Conservation (phyloP, 2,797 vertebrate species). For the Argyrosomus regius region DNA sequence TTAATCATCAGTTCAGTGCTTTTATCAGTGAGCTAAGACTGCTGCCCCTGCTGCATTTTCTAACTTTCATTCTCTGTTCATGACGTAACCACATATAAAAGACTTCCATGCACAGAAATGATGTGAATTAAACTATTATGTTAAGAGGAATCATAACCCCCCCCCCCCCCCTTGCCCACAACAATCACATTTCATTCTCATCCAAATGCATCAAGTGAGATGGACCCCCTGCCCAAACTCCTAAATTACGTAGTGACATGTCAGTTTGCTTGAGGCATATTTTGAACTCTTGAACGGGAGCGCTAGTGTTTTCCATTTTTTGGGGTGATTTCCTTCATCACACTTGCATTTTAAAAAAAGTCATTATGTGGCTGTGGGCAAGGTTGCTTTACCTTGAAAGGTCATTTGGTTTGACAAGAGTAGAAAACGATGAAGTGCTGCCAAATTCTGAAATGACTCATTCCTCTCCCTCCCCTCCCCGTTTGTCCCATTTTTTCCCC, state of each 20-base stretch:
- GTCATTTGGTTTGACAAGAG: constrained; percentile 40
- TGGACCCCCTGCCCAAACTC: constrained; percentile 18
- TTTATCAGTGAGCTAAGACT: constrained; percentile 29
- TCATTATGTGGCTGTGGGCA: constrained; percentile 46
- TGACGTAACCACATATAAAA: constrained; percentile 13
- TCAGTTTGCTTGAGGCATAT: constrained; percentile 36
- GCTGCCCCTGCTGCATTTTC: neutral
- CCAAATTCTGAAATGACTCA: constrained; percentile 20
- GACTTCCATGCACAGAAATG: constrained; percentile 19
- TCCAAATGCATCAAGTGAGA: constrained; percentile 7
- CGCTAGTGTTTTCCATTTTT: constrained; percentile 13
- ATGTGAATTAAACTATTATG: neutral
- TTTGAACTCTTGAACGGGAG: neutral
- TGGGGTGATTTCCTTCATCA: constrained; percentile 23
- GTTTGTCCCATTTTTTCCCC: constrained; percentile 8
- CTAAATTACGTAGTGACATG: constrained; percentile 49
- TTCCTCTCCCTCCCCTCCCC: neutral
- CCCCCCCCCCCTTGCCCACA: neutral
- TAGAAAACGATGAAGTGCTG: neutral
- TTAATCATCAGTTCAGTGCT: constrained; percentile 30
- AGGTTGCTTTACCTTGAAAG: constrained; percentile 38
- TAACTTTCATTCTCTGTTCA: constrained; percentile 4
- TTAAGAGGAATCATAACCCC: constrained; percentile 1
- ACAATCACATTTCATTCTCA: constrained; percentile 32
- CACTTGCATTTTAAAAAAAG: constrained; percentile 18